Base-by-base conservation (phyloP, 2,888 invertebrate species). In the Nematopogon swammerdamellus region DNA sequence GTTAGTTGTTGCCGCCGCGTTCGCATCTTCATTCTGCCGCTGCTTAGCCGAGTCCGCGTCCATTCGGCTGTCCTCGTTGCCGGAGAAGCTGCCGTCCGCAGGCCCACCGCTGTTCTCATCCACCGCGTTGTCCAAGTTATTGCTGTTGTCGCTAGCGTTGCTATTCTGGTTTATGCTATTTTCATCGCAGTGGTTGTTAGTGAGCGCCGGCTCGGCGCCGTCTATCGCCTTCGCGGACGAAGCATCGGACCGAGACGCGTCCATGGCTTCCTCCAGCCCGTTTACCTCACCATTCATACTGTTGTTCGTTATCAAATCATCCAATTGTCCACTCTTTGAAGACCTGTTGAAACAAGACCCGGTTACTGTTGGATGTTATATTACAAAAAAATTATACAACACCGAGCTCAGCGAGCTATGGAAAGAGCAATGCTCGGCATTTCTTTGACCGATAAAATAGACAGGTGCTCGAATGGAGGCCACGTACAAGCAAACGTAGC, bases 211-310 rank as follows among this genome's bases (percentile, higher is more conserved):
- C 11, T 44, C 19, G 8, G 46, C 42, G 50, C 59, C 58, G 51
- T 59, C 56, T 47, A 49, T 48, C 20, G 53, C 50, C 49, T 58
- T 50, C 50, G 49, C 46, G 30, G 56, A 55, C 47, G 59, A 56
- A 49, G 50, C 56, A 42, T 60, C 54, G 20, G 53, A 51, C 53
- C 63, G 55, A 52, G 50, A 48, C 10, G 60, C 58, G 51, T 66
- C 67, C 60, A 61, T 63, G 47, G 64, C 61, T 55, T 72, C 70
- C 54, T 70, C 72, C 70, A 73, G 65, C 51, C 71, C 70, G 65
- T 69, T 70, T 57, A 55, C 45, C 47, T 51, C 49, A 45, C 52
- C n/a, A n/a, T n/a, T n/a, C n/a, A n/a, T n/a, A n/a, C n/a, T n/a
- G n/a, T n/a, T n/a, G n/a, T n/a, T n/a, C n/a, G n/a, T n/a, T n/a